Evolutionary conservation across 1,140 invertebrate species (phyloP).

Genomic region (Calephelis nemesis): DNA sequence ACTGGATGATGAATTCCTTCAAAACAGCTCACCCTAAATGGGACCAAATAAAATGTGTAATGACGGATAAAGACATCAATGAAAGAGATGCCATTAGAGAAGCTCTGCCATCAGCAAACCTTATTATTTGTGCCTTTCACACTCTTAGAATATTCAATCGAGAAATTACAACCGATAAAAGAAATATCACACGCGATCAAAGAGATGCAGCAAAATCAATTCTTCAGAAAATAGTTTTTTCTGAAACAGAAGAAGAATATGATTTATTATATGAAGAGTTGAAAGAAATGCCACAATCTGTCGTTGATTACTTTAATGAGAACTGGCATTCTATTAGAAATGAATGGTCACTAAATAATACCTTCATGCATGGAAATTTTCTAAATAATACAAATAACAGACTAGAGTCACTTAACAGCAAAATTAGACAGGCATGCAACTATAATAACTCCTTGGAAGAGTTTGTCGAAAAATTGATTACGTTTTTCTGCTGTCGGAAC

Average conservation of each 20-base stretch:
- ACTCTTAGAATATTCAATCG: conserved; percentile 18
- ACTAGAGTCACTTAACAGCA: conserved; percentile 4
- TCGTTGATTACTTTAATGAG: no score
- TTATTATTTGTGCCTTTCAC: conserved; percentile 15
- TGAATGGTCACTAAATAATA: conserved; percentile 13
- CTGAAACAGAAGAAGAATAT: no score
- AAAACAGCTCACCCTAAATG: conserved; percentile 7
- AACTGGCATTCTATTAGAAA: no score
- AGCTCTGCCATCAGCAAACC: conserved; percentile 10
- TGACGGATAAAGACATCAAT: conserved; percentile 16
- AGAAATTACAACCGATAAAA: no score
- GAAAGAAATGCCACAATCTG: no score
- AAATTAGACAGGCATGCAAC: conserved; percentile 12
- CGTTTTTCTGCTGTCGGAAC: background rate
- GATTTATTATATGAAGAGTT: no score
- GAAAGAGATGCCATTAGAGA: conserved; percentile 12
- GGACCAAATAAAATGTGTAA: conserved; percentile 14
- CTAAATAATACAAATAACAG: conserved; percentile 5
- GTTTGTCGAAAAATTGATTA: conserved; percentile 3
- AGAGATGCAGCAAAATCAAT: no score
- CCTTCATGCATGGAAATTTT: conserved; percentile 17
- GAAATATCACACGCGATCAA: no score
- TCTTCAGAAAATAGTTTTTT: no score
- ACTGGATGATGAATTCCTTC: conserved; percentile 19
- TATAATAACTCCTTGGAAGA: conserved; percentile 10